Percentiles rank a stretch among this genome's conserved stretches.
phyloP scores from a whole-genome alignment of 1,140 invertebrate genomes.

The Tigriopus japonicus region DNA sequence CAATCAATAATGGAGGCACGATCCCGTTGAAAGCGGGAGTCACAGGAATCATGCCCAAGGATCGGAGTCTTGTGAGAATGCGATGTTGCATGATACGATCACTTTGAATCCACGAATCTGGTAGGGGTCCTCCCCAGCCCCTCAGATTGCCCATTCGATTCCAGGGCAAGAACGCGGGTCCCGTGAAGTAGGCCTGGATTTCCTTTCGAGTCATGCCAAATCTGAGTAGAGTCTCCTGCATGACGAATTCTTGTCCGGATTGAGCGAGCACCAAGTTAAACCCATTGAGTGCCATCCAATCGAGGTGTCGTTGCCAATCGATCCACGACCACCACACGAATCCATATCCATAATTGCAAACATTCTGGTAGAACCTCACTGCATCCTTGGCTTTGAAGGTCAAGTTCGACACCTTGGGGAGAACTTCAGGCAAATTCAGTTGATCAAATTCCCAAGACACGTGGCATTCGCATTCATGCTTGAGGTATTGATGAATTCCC shows the following conservation, averaged over 20 bases:
- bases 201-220: conserved; percentile 53
- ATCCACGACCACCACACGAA: conserved; percentile 70
- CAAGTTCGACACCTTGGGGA: neutral
- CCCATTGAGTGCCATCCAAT: conserved; percentile 90
- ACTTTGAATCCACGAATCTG: conserved; percentile 42
- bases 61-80: conserved; percentile 52
- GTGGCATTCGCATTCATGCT: conserved; percentile 55
- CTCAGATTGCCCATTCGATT: conserved; percentile 82
- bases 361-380: conserved; percentile 82
- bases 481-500: conserved; percentile 74
- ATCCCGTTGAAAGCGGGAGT: conserved; percentile 81
- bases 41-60: conserved; percentile 63
- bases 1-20: conserved; percentile 49
- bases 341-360: conserved; percentile 78
- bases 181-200: conserved; percentile 56
- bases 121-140: conserved; percentile 65
- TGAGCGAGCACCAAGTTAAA: conserved; percentile 77
- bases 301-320: conserved; percentile 69
- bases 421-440: conserved; percentile 17
- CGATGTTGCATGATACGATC: conserved; percentile 49
- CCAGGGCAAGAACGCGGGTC: conserved; percentile 91
- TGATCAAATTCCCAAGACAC: conserved; percentile 58
- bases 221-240: conserved; percentile 49
- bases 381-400: conserved; percentile 26
- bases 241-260: conserved; percentile 70